Evolutionary conservation across 2,888 invertebrate genomes (phyloP), one percentile per base, ranked within the genome.

Genomic region (Megamerina dolium): DNA sequence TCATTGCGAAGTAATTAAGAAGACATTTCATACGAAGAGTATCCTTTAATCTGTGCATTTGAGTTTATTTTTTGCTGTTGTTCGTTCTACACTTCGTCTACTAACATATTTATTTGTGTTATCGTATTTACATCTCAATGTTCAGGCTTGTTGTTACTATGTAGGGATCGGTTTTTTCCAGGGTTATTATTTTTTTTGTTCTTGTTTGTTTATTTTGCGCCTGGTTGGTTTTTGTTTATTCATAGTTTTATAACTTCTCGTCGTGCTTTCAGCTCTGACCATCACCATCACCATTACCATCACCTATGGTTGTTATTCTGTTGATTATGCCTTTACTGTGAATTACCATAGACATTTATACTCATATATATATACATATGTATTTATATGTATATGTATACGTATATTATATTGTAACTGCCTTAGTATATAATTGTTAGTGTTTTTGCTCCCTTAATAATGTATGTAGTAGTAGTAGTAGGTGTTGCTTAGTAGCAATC

Each of bases 1-100:
- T 58, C 56, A 56, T 53, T 54, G 59, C 58, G 48, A 57, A 60
- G 61, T 62, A 62, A 62, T 62, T 62, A 62, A 62, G 62, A 61
- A 58, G 57, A 61, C 60, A 60, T 62, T 62, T 62, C 52, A 56
- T 54, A 53, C 55, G n/a, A n/a, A n/a, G 60, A 61, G 61, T 55
- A 59, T 62, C 61, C 59, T 62, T 62, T 62, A 61, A 62, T 62
- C 59, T 62, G 55, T 61, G 40, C 30, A 26, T 23, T 23, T 23
- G n/a, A 32, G 31, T 43, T 43, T 37, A 30, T 41, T 34, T n/a
- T n/a, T n/a, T n/a, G n/a, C n/a, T n/a, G n/a, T n/a, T n/a, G n/a
- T n/a, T n/a, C n/a, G n/a, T n/a, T n/a, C n/a, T n/a, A n/a, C n/a
- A n/a, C n/a, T n/a, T n/a, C n/a, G n/a, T n/a, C n/a, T n/a, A n/a